phyloP scores from a whole-genome alignment of 2,888 invertebrate genomes.

The Pecten maximus region DNA sequence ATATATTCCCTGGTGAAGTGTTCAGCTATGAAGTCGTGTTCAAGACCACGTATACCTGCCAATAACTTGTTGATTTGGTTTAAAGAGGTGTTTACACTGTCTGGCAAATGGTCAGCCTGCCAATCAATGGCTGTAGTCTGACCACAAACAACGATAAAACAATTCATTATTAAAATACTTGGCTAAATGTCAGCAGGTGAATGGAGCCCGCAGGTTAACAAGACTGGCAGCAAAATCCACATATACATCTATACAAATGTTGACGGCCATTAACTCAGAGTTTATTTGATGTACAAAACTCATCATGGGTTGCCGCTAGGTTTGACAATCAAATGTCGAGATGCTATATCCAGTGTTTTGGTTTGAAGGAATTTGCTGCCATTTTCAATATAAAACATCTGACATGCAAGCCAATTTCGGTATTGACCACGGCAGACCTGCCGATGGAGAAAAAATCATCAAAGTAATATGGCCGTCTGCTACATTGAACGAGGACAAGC shows the following conservation, averaged over 20 bases:
- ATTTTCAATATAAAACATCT: slow-evolving; percentile 14
- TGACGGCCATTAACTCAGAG: background rate
- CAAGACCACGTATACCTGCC: background rate
- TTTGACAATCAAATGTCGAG: background rate
- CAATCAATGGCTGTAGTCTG: background rate
- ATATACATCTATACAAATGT: background rate
- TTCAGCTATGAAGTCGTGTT: background rate
- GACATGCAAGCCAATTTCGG: background rate
- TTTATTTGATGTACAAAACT: background rate
- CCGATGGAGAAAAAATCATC: slow-evolving; percentile 2
- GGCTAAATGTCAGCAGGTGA: slow-evolving; percentile 26
- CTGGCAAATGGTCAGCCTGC: slow-evolving; percentile 3
- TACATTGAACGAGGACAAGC: background rate
- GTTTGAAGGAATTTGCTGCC: slow-evolving; percentile 6
- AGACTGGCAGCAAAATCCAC: background rate
- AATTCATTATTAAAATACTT: slow-evolving; percentile 18
- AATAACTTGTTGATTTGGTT: background rate
- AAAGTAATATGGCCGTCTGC: background rate
- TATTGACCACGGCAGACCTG: background rate
- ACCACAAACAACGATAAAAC: slow-evolving; percentile 26
- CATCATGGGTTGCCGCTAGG: background rate
- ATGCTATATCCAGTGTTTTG: background rate
- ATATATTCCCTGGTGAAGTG: background rate
- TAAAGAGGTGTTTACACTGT: background rate
- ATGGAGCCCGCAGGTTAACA: background rate